Percentiles rank a stretch among this genome's conserved stretches.
These are phyloP conservation scores for Griposia aprilina DNA, from an alignment of 2,888 invertebrate species.

Conservation along the genomic window DNA sequence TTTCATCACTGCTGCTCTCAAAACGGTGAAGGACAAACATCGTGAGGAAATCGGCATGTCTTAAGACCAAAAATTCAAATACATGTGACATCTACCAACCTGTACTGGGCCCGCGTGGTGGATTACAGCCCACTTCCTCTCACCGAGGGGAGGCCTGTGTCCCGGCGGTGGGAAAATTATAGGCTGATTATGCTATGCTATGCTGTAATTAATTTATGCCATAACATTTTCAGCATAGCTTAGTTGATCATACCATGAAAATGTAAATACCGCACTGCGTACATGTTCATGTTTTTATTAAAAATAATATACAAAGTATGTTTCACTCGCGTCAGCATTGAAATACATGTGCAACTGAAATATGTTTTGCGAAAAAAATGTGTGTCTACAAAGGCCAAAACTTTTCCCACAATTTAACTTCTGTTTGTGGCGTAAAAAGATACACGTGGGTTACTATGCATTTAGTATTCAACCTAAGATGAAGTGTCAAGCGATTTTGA, in stretches of 20 bases:
- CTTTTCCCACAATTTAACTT: background rate
- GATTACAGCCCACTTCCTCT: too few species aligned
- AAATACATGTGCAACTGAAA: constrained; percentile 41
- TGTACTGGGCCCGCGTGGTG: too few species aligned
- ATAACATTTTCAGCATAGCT: background rate
- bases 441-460: background rate
- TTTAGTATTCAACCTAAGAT: background rate
- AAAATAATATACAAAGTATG: constrained; percentile 54
- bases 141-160: too few species aligned
- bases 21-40: too few species aligned
- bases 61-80: too few species aligned
- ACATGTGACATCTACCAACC: too few species aligned
- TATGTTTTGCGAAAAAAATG: constrained; percentile 40
- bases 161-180: too few species aligned
- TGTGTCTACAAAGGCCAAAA: background rate
- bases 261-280: constrained; percentile 49
- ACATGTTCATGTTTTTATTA: constrained; percentile 51
- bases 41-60: too few species aligned
- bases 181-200: too few species aligned
- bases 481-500: background rate
- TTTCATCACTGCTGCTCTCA: too few species aligned
- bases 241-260: constrained; percentile 24
- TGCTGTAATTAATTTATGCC: background rate
- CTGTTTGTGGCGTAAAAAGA: constrained; percentile 22
- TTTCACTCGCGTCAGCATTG: constrained; percentile 34